Percentiles rank a stretch among this genome's conserved stretches.
phyloP scores from a whole-genome alignment of 2,113 vertebrate genomes.

The Brachypteracias leptosomus region DNA sequence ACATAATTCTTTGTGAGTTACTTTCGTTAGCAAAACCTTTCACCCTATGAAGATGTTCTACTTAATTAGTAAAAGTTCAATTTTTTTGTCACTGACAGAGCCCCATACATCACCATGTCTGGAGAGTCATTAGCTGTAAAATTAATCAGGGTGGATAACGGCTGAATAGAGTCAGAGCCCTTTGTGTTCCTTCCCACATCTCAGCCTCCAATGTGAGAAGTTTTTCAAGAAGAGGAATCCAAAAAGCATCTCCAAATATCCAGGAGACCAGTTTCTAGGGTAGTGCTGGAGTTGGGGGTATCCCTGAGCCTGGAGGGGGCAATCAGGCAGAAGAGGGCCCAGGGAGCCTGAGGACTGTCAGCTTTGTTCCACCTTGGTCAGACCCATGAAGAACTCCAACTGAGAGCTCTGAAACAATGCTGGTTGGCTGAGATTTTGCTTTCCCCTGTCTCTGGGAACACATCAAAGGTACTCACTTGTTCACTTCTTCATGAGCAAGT shows the following conservation, averaged over 20 bases:
- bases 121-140: constrained; percentile 67
- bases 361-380: background rate
- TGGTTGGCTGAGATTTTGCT: background rate
- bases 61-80: constrained; percentile 76
- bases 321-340: background rate
- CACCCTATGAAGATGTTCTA: constrained; percentile 69
- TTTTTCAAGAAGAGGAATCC: background rate
- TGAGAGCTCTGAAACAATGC: background rate
- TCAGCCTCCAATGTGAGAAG: background rate
- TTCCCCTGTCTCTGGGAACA: background rate
- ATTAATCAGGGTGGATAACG: constrained; percentile 65
- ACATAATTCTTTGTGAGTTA: constrained; percentile 74
- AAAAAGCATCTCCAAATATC: background rate
- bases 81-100: constrained; percentile 65
- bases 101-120: constrained; percentile 64
- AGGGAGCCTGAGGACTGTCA: background rate
- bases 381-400: background rate
- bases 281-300: background rate
- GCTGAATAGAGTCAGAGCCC: constrained; percentile 29
- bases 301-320: background rate
- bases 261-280: background rate
- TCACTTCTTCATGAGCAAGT: background rate
- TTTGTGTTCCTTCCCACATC: background rate
- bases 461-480: background rate
- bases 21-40: constrained; percentile 75